Evolutionary conservation across 2,888 invertebrate species (phyloP).

Genomic region (Tuta absoluta): DNA sequence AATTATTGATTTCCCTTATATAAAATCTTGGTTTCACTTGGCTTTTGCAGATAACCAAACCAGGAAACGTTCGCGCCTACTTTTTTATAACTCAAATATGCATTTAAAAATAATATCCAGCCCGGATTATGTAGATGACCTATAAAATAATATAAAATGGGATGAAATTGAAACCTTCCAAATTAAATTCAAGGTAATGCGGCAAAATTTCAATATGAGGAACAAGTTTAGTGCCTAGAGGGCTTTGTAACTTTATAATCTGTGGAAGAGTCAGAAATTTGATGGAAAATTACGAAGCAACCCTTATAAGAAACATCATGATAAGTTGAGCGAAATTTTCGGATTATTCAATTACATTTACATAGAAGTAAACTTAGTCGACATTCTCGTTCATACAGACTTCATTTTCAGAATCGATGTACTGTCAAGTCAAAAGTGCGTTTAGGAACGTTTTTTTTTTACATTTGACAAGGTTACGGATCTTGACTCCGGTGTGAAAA

Average conservation of each 20-base stretch:
- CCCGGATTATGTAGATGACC: neutral
- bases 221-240: constrained; percentile 41
- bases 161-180: neutral
- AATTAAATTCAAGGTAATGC: constrained; percentile 32
- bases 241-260: constrained; percentile 38
- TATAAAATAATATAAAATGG: neutral
- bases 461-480: too few relatives aligned
- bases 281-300: constrained; percentile 15
- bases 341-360: neutral
- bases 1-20: too few relatives aligned
- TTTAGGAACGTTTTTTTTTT: too few relatives aligned
- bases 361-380: neutral
- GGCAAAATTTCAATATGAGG: constrained; percentile 35
- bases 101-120: too few relatives aligned
- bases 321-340: neutral
- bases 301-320: constrained; percentile 2
- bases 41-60: too few relatives aligned
- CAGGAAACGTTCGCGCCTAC: too few relatives aligned
- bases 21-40: too few relatives aligned
- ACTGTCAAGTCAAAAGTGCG: too few relatives aligned
- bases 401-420: neutral
- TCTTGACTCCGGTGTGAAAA: too few relatives aligned
- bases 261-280: constrained; percentile 17
- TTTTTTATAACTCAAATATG: too few relatives aligned
- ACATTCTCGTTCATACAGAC: neutral